Evolutionary conservation across 2,797 vertebrate species (phyloP).

Genomic region (Alca torda): DNA sequence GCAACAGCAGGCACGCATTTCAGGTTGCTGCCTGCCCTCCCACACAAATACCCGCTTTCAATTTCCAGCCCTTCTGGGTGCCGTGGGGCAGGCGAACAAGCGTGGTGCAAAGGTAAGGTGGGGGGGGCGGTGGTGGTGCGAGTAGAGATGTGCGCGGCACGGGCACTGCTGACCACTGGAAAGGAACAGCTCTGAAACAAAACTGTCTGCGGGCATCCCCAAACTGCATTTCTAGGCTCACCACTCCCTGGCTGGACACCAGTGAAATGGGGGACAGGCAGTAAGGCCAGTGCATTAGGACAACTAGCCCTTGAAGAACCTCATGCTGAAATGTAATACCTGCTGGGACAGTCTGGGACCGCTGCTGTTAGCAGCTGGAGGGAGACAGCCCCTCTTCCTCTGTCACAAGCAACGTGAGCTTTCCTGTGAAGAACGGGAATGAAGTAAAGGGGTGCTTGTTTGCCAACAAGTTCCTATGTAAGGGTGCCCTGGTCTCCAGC

Average conservation of each 20-base stretch:
- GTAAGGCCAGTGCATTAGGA: not conserved
- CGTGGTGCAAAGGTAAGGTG: accelerated
- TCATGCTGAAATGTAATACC: not conserved
- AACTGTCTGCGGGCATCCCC: too few relatives aligned
- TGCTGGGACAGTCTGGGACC: not conserved
- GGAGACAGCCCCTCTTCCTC: not conserved
- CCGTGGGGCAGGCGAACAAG: accelerated
- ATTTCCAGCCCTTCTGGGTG: not conserved
- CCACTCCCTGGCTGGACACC: not conserved
- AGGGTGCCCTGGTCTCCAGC: not conserved
- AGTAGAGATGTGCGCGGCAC: not conserved
- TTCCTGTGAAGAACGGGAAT: not conserved
- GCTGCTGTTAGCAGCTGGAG: accelerated
- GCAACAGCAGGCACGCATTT: not conserved
- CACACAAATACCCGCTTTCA: not conserved
- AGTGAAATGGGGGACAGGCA: not conserved
- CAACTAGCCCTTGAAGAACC: not conserved
- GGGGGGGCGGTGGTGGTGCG: not conserved
- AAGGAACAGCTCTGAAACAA: not conserved
- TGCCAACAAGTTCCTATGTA: not conserved
- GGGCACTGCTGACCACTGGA: not conserved
- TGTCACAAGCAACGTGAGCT: not conserved
- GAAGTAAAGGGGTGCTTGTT: not conserved
- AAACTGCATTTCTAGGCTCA: accelerated
- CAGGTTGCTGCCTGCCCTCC: not conserved